Evolutionary conservation across 2,797 vertebrate genomes (phyloP).

Genomic region (Erpetoichthys calabaricus): DNA sequence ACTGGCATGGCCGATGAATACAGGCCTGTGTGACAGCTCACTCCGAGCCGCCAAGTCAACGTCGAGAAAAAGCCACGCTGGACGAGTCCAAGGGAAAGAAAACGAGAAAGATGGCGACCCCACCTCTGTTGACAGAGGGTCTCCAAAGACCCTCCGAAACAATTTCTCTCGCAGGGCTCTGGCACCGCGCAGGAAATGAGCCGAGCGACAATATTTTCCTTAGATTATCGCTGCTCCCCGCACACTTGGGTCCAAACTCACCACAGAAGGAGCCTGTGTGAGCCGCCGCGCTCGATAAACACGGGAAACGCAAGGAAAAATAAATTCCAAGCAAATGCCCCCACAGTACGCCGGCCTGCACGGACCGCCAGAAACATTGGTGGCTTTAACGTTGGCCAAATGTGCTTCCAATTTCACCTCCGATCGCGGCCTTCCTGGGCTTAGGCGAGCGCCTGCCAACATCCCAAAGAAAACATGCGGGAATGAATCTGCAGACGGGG

Average conservation of each 20-base stretch:
- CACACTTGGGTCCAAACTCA: conserved; percentile 48
- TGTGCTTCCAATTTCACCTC: no score
- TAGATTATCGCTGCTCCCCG: conserved; percentile 63
- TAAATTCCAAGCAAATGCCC: conserved; percentile 26
- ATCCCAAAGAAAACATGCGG: no score
- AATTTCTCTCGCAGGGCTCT: conserved; percentile 54
- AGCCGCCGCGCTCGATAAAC: conserved; percentile 40
- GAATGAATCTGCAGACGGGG: no score
- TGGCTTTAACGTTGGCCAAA: no score
- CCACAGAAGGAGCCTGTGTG: conserved; percentile 42
- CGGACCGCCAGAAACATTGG: no score
- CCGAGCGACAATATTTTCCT: conserved; percentile 72
- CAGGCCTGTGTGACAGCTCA: conserved; percentile 22
- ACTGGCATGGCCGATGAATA: conserved; percentile 21
- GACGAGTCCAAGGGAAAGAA: conserved; percentile 40
- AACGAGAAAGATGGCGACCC: conserved; percentile 42
- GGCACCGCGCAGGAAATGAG: conserved; percentile 73
- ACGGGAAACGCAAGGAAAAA: conserved; percentile 38
- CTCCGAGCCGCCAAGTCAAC: conserved; percentile 24
- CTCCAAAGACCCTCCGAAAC: conserved; percentile 59
- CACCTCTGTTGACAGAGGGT: conserved; percentile 43
- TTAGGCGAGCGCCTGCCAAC: no score
- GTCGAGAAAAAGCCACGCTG: conserved; percentile 35
- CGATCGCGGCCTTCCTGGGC: no score
- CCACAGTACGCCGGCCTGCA: background rate